Evolutionary conservation across 2,888 invertebrate genomes (phyloP).

Genomic region (Nomada flava): DNA sequence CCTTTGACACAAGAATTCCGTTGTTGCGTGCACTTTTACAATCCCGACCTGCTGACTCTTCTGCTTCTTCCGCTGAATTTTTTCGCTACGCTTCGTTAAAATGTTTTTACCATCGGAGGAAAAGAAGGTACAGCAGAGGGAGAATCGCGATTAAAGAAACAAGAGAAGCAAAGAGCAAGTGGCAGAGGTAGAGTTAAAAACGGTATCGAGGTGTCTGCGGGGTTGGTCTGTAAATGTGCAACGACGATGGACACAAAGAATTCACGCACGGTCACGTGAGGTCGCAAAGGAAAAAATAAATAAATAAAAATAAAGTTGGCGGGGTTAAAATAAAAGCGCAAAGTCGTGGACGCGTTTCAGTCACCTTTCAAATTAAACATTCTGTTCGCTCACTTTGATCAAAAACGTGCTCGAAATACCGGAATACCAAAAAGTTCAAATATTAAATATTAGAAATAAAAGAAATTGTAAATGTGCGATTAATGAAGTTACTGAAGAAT

Average conservation of each 20-base stretch:
- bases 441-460: too few species aligned
- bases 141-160: background rate
- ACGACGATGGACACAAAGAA: background rate
- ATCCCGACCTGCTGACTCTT: background rate
- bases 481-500: too few species aligned
- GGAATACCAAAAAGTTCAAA: too few species aligned
- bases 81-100: background rate
- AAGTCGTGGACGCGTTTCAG: too few species aligned
- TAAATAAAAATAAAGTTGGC: too few species aligned
- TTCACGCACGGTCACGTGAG: background rate
- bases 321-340: too few species aligned
- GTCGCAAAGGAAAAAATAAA: too few species aligned
- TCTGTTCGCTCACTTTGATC: too few species aligned
- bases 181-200: background rate
- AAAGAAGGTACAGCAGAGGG: background rate
- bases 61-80: constrained; percentile 1
- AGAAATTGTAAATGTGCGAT: too few species aligned
- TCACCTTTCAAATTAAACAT: too few species aligned
- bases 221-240: background rate
- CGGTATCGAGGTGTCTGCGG: background rate
- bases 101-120: background rate
- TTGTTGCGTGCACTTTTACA: background rate
- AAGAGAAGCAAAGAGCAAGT: background rate
- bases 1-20: background rate
- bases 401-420: too few species aligned